A percentile compares a stretch with the other conserved stretches of the same genome.
Evolutionary conservation across 1,140 invertebrate genomes (phyloP).

Genomic region (Drosophila gunungcola): DNA sequence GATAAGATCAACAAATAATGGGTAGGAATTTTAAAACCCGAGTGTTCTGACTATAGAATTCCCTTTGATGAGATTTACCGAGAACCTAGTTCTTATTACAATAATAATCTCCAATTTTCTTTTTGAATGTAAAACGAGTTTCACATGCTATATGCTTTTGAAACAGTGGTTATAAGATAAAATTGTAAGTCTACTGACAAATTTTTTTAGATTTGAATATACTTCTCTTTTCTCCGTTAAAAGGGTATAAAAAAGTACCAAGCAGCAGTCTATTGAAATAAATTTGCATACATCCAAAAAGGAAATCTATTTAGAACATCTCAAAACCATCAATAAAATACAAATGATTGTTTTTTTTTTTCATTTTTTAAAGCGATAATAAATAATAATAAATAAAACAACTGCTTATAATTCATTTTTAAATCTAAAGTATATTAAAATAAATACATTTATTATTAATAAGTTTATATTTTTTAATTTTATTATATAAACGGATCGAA

Average conservation of each 20-base stretch:
- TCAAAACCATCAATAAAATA: neutral
- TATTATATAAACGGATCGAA: neutral
- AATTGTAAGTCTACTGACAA: neutral
- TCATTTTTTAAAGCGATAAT: neutral
- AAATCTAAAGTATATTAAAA: no score
- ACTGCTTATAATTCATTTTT: no score
- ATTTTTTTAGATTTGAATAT: neutral
- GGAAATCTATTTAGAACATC: slow-evolving; percentile 71
- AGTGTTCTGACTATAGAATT: slow-evolving; percentile 6
- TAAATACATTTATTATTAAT: no score
- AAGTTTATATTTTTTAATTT: neutral
- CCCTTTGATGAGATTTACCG: neutral
- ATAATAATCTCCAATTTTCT: neutral
- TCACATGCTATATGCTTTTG: no score
- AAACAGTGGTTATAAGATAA: no score
- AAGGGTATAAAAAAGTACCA: slow-evolving; percentile 16
- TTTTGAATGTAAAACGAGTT: neutral
- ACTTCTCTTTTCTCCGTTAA: neutral
- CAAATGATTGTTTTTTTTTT: neutral
- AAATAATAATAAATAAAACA: no score
- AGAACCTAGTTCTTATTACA: no score
- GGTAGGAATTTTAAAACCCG: neutral
- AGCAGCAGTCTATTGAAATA: slow-evolving; percentile 57
- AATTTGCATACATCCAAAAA: slow-evolving; percentile 70
- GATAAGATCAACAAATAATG: slow-evolving; percentile 64